Evolutionary conservation across 2,888 invertebrate genomes (phyloP).

Genomic region (Drosophila mimetica): DNA sequence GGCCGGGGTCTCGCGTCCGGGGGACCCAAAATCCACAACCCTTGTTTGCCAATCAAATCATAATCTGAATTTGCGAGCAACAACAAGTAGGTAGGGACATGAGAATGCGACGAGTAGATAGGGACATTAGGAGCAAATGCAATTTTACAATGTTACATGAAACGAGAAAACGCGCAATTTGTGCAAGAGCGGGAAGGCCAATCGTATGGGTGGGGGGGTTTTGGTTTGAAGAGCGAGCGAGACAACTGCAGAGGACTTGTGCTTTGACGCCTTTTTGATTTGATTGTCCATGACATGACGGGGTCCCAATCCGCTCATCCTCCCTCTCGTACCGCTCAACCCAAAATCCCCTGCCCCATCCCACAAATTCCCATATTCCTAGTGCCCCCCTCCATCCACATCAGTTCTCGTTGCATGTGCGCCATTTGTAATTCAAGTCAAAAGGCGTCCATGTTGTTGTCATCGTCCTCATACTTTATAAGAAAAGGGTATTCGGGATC

Average conservation of each 20-base stretch:
- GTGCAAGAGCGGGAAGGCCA: background rate
- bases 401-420: slow-evolving; percentile 34
- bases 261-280: slow-evolving; percentile 78
- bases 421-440: slow-evolving; percentile 77
- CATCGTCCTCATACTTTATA: slow-evolving; percentile 4
- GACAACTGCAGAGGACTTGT: slow-evolving; percentile 50
- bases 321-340: slow-evolving; percentile 7
- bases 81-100: slow-evolving; percentile 27
- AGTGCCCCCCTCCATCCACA: background rate
- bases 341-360: background rate
- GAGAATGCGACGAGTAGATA: background rate
- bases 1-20: slow-evolving; percentile 61
- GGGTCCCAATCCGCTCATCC: slow-evolving; percentile 30
- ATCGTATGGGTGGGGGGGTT: background rate
- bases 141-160: slow-evolving; percentile 77
- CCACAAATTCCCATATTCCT: background rate
- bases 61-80: slow-evolving; percentile 69
- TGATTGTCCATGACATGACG: slow-evolving; percentile 75
- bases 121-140: slow-evolving; percentile 58
- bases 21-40: slow-evolving; percentile 28
- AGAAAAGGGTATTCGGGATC: background rate
- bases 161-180: slow-evolving; percentile 54
- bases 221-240: background rate
- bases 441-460: slow-evolving; percentile 45
- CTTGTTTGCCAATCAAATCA: slow-evolving; percentile 70